phyloP scores from a whole-genome alignment of 2,113 vertebrate species.

The Sapajus apella region DNA sequence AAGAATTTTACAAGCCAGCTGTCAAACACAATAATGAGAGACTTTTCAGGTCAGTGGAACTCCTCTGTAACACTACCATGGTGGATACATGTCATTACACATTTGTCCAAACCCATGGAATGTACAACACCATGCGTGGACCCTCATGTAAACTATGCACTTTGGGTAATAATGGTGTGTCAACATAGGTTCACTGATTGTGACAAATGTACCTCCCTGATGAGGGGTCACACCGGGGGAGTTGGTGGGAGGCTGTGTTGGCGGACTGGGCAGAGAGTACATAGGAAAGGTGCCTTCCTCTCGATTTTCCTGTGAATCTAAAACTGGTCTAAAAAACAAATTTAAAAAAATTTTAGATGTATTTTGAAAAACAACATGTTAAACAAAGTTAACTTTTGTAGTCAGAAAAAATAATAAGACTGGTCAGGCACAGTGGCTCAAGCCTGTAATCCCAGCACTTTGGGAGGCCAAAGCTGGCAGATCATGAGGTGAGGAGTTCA shows the following conservation, averaged over 20 bases:
- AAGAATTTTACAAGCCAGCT: not conserved
- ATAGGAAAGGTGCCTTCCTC: not conserved
- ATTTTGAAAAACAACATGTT: not conserved
- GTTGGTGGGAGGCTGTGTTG: not conserved
- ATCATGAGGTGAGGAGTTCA: no score
- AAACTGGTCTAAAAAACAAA: not conserved
- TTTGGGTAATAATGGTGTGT: not conserved
- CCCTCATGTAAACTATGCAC: not conserved
- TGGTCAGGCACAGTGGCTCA: no score
- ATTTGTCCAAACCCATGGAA: not conserved
- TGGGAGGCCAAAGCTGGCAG: no score
- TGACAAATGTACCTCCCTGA: not conserved
- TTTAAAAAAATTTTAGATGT: not conserved
- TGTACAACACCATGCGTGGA: not conserved
- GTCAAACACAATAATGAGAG: not conserved
- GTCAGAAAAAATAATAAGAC: not conserved
- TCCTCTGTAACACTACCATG: not conserved
- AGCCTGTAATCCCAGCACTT: no score
- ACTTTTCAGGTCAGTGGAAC: not conserved
- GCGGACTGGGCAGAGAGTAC: no score
- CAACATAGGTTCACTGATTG: not conserved
- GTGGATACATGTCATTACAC: not conserved
- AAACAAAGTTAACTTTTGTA: not conserved
- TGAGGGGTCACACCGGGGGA: rapidly evolving
- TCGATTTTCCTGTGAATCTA: not conserved